A percentile compares a stretch with the other conserved stretches of the same genome.
phyloP scores from a whole-genome alignment of 2,113 vertebrate species.

The Empidonax traillii region DNA sequence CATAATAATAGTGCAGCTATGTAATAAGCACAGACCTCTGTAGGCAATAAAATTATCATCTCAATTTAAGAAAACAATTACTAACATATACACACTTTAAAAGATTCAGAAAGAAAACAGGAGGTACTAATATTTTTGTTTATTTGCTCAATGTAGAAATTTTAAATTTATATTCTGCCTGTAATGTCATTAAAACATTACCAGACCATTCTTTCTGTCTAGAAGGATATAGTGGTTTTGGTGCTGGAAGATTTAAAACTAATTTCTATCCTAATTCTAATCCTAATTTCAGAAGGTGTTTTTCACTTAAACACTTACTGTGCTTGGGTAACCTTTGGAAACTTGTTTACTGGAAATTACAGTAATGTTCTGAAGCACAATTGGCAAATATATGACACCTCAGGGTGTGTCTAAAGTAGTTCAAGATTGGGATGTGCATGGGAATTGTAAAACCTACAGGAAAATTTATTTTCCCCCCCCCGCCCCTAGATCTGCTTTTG shows the following conservation, averaged over 20 bases:
- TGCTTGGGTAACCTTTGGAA: not conserved
- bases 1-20: not conserved
- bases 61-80: not conserved
- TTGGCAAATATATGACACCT: not conserved
- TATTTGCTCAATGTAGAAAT: not conserved
- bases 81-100: not conserved
- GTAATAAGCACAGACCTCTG: not conserved
- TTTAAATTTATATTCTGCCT: not conserved
- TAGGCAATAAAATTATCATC: not conserved
- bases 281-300: not conserved
- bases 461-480: rapidly evolving
- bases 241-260: not conserved
- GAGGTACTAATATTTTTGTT: not conserved
- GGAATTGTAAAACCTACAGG: not conserved
- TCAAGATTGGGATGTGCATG: not conserved
- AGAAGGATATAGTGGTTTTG: not conserved
- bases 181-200: not conserved
- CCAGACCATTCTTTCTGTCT: not conserved
- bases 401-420: not conserved
- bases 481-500: not conserved
- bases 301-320: not conserved
- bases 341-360: not conserved
- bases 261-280: no score
- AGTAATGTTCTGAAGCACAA: not conserved
- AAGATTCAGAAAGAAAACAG: not conserved